phyloP scores from a whole-genome alignment of 2,113 vertebrate genomes.

The Aegotheles bennettii region DNA sequence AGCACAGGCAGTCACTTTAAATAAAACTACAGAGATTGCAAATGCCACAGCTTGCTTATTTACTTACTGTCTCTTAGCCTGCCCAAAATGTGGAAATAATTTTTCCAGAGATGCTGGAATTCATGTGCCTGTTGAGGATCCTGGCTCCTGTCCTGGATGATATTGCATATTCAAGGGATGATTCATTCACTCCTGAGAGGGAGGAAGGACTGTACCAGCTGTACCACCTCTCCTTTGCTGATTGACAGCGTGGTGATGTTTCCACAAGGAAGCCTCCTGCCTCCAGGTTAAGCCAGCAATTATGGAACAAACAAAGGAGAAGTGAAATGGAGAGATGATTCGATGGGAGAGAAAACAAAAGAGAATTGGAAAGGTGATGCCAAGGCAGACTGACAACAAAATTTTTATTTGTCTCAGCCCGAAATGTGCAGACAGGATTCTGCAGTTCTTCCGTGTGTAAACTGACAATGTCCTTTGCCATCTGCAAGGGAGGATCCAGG shows the following conservation, averaged over 20 bases:
- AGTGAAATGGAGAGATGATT: conserved; percentile 1
- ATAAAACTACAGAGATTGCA: conserved; percentile 45
- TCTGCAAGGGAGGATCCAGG: background rate
- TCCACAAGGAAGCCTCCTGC: conserved; percentile 43
- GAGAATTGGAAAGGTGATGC: background rate
- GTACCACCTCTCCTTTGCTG: conserved; percentile 33
- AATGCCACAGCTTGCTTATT: conserved; percentile 58
- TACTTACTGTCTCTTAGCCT: conserved; percentile 48
- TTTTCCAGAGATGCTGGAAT: conserved; percentile 57
- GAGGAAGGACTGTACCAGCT: conserved; percentile 60
- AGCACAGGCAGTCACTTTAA: conserved; percentile 41
- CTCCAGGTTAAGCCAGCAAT: conserved; percentile 51
- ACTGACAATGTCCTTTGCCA: background rate
- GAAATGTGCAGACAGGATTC: background rate
- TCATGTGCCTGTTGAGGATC: conserved; percentile 45
- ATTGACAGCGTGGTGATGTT: conserved; percentile 27
- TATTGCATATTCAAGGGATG: conserved; percentile 64
- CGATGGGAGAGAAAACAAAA: background rate
- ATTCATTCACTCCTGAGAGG: conserved; percentile 37
- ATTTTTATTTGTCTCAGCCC: background rate
- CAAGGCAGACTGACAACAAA: background rate
- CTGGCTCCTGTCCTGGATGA: conserved; percentile 62
- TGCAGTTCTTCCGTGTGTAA: background rate
- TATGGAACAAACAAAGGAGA: conserved; percentile 35
- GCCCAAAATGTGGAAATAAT: conserved; percentile 60